Evolutionary conservation across 2,888 invertebrate species (phyloP), one percentile per base, ranked within the genome.

Genomic region (Prionchulus punctatus): DNA sequence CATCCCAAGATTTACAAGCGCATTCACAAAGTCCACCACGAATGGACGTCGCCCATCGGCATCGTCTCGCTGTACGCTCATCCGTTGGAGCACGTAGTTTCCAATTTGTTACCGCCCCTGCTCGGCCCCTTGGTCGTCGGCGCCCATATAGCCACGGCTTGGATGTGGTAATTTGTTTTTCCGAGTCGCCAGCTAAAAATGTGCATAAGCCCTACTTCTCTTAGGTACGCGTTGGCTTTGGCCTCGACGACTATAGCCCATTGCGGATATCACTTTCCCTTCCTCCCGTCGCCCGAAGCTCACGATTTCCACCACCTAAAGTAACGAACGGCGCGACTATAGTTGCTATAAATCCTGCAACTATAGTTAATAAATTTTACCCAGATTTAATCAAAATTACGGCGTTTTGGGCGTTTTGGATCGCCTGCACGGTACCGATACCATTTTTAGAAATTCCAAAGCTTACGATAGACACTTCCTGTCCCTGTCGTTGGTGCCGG

Each of bases 291-390:
- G 47, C 85, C 86, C 4, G 86, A 86, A 71, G 83, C 84, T 0
- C 87, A 87, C 67, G 87, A 87, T 72, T 87, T 83, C 71, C 87
- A 87, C 71, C 87, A 87, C 72, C 77, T 85, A 61, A 86, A 86
- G 76, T 76, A 63, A 67, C 72, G 64, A 18, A 21, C 18, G 15
- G 7, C 7, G 18, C 18, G 7, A 27, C 15, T 15, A 48, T 15
- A 21, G 48, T 12, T 50, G 52, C 47, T n/a, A 26, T 42, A 42
- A 42, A 12, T n/a, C 12, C 42, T 12, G 42, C n/a, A 15, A n/a
- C 42, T 42, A n/a, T 42, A n/a, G 15, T 42, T 12, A 42, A 23
- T 21, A 7, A 7, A 28, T 56, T 54, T 15, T 49, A 64, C 67
- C 4, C 67, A 86, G 86, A 72, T 86, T 86, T 71, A 86, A 82